phyloP scores from a whole-genome alignment of 2,797 vertebrate genomes.

The Mallotus villosus region DNA sequence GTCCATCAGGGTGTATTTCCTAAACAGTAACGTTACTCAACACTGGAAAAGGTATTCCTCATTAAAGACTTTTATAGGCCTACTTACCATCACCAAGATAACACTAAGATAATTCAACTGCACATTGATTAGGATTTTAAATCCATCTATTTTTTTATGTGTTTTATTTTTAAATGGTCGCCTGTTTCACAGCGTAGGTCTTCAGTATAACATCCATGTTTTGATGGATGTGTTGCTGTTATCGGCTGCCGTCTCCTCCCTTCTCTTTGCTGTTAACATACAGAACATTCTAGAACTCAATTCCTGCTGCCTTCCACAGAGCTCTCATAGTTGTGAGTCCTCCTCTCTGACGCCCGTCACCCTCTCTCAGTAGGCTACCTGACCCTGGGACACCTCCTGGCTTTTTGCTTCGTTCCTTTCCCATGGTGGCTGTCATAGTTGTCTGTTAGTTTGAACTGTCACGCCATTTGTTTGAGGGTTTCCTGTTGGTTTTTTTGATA shows the following conservation, averaged over 20 bases:
- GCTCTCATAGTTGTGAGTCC: constrained; percentile 16
- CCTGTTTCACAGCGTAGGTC: constrained; percentile 38
- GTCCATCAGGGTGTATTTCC: constrained; percentile 24
- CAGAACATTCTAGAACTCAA: neutral
- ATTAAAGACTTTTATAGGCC: constrained; percentile 36
- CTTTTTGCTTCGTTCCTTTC: neutral
- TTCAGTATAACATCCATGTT: constrained; percentile 15
- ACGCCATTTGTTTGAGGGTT: neutral
- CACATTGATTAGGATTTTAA: constrained; percentile 6
- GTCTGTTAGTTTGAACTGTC: neutral
- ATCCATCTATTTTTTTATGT: constrained; percentile 29
- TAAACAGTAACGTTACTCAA: constrained; percentile 67
- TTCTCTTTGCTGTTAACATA: constrained; percentile 36
- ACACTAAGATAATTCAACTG: too few relatives aligned
- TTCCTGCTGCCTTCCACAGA: constrained; percentile 46
- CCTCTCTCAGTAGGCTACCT: constrained; percentile 6
- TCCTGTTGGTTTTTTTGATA: neutral
- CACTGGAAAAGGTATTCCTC: constrained; percentile 73
- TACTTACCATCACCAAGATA: constrained; percentile 6
- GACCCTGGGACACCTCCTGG: neutral
- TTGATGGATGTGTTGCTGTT: constrained; percentile 14
- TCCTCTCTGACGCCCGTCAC: constrained; percentile 33
- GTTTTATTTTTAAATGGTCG: constrained; percentile 32
- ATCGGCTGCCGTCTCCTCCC: constrained; percentile 30
- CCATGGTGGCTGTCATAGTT: neutral